phyloP scores from a whole-genome alignment of 2,113 vertebrate genomes.

The Choloepus hoffmanni region DNA sequence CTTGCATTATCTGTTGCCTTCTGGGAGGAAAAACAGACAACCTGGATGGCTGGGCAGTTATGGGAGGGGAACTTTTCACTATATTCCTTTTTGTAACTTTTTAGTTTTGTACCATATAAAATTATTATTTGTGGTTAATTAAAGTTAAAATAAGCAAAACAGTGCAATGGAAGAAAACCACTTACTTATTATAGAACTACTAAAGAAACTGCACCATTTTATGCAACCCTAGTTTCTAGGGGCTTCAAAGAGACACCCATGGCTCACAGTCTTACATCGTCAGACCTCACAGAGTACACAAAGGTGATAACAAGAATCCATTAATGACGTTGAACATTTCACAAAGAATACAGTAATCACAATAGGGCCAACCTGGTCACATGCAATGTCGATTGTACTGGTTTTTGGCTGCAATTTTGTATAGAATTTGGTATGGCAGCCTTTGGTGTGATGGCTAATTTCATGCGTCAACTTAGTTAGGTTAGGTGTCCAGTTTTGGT shows the following conservation, averaged over 20 bases:
- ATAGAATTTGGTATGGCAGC: background rate
- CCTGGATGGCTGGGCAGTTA: background rate
- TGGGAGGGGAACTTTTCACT: background rate
- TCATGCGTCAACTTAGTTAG: no score
- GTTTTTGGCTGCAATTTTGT: background rate
- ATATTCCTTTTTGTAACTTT: background rate
- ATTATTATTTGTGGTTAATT: background rate
- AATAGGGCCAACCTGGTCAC: background rate
- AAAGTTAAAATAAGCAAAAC: conserved; percentile 43
- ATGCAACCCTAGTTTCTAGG: background rate
- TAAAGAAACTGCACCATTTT: background rate
- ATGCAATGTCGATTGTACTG: background rate
- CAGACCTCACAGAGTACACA: background rate
- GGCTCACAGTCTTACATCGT: background rate
- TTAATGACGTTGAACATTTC: background rate
- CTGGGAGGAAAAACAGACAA: fast-evolving
- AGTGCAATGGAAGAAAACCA: background rate
- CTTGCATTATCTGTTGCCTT: background rate
- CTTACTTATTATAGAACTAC: background rate
- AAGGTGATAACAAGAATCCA: background rate
- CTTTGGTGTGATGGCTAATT: no score
- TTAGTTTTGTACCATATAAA: background rate
- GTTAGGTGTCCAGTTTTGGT: no score
- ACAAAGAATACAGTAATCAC: background rate
- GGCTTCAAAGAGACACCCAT: background rate